These are phyloP conservation scores for Pheucticus melanocephalus DNA, from an alignment of 2,113 vertebrate species.

Conservation along the genomic window DNA sequence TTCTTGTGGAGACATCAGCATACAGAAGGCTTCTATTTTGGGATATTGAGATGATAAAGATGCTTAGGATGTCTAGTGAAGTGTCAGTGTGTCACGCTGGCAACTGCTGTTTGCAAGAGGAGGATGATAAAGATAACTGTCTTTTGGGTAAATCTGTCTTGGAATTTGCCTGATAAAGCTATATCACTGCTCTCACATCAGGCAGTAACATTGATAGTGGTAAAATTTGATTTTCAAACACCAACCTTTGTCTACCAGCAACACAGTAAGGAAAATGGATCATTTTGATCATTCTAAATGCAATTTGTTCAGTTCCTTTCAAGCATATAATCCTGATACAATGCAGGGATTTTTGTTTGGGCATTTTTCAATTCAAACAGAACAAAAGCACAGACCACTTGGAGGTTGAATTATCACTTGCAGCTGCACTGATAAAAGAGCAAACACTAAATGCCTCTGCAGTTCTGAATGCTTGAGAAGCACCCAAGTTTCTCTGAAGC, in stretches of 20 bases:
- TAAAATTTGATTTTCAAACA: slow-evolving; percentile 11
- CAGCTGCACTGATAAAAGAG: slow-evolving; percentile 78
- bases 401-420: slow-evolving; percentile 72
- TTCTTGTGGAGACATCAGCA: not conserved
- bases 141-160: slow-evolving; percentile 34
- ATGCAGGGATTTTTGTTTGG: slow-evolving; percentile 53
- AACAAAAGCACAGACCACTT: slow-evolving; percentile 63
- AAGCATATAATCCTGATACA: slow-evolving; percentile 56
- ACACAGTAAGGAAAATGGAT: slow-evolving; percentile 38
- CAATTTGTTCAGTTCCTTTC: slow-evolving; percentile 64
- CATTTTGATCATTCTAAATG: slow-evolving; percentile 53
- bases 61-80: not conserved
- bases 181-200: not conserved
- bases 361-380: slow-evolving; percentile 63
- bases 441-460: slow-evolving; percentile 65
- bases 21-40: not conserved
- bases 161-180: slow-evolving; percentile 37
- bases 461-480: slow-evolving; percentile 57
- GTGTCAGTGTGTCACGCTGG: not conserved
- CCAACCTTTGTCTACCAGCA: not conserved
- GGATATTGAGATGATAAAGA: slow-evolving; percentile 6
- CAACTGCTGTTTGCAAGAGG: slow-evolving; percentile 13
- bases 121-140: slow-evolving; percentile 36
- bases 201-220: not conserved
- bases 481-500: slow-evolving; percentile 64